Base-by-base conservation (phyloP, 2,888 invertebrate genomes). In the Fissipunctia ypsillon region DNA sequence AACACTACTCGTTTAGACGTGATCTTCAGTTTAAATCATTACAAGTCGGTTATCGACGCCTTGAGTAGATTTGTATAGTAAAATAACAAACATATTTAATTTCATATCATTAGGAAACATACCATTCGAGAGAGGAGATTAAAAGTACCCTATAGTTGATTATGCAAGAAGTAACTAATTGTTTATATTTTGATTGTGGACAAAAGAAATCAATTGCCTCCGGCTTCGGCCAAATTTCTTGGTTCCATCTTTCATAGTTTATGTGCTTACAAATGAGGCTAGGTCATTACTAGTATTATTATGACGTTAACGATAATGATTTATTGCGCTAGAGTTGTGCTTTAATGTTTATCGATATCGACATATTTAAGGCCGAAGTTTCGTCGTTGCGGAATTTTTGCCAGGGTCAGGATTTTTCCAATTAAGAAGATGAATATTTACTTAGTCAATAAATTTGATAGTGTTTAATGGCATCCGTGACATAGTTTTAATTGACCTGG, bases 251-350 rank as follows among this genome's bases (percentile, higher is more conserved):
- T 82, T 66, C 64, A 84, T 79, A 76, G 76, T 70, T 65, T 61
- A 84, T 73, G 73, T 85, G 84, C 76, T 84, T 88, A 90, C 91
- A 88, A 92, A 89, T 88, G 89, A 90, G 89, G 92, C 93, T 94
- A 93, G 93, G 93, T 94, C 94, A 93, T 90, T 90, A 90, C 90
- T 91, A 88, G 88, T 88, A 89, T 90, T 90, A 90, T 90, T 87
- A 85, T 90, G 90, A 90, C 88, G 88, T 86, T 82, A 76, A 80
- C 78, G 92, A 93, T 93, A 92, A 82, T 88, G 85, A 87, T 86
- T 86, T 88, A 88, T 87, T 79, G 52, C 57, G 0, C 76, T 89
- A 92, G 92, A 90, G 92, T 73, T 89, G 89, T 84, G 43, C 66
- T 38, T 50, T 80, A 70, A 81, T 31, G 48, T 54, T 61, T 45